phyloP scores from a whole-genome alignment of 1,140 invertebrate genomes.

The Caenorhabditis elegans region WBcel235 BX284604.4:11149501-11150000 shows the following conservation, averaged over 20 bases:
- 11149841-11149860: neutral
- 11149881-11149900: too few species aligned
- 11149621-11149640: neutral
- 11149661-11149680: neutral
- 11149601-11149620: too few species aligned
- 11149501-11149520: slow-evolving; percentile 38
- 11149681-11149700: neutral
- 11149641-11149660: neutral
- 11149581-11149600: neutral
- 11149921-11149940: too few species aligned
- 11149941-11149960: neutral
- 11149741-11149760: slow-evolving; percentile 13
- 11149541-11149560: too few species aligned
- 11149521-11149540: too few species aligned
- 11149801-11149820: neutral
- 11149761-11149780: neutral
- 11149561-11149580: neutral
- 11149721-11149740: neutral
- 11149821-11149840: neutral
- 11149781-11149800: slow-evolving; percentile 23
- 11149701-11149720: neutral
- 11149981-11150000: neutral
- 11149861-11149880: too few species aligned
- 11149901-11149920: too few species aligned
- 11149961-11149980: too few species aligned